Percentiles rank a stretch among this genome's conserved stretches.
Conservation (phyloP, 1,140 invertebrate genomes). For the Drosophila yakuba region DNA sequence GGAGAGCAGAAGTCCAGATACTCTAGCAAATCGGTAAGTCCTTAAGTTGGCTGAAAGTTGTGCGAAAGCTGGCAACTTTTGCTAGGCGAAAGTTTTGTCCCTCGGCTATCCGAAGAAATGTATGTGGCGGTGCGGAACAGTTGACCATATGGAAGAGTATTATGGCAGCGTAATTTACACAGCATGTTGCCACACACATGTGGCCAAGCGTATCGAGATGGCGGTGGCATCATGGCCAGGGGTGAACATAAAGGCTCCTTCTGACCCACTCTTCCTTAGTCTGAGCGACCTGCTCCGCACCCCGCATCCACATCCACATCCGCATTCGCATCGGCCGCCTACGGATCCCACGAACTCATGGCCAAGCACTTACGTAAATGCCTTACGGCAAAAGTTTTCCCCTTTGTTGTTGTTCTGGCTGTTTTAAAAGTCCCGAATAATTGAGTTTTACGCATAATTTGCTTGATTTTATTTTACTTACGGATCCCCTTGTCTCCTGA, state of each 20-base stretch:
- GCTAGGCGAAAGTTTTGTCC: conserved; percentile 8
- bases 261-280: not conserved
- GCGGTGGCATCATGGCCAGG: not conserved
- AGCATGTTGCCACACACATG: conserved; percentile 60
- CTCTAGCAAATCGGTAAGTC: conserved; percentile 33
- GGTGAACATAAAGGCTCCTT: conserved; percentile 17
- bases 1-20: conserved; percentile 39
- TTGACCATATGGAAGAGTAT: conserved; percentile 54
- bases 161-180: conserved; percentile 57
- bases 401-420: conserved; percentile 55
- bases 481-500: conserved; percentile 18
- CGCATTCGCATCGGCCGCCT: conserved; percentile 3
- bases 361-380: conserved; percentile 63
- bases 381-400: conserved; percentile 64
- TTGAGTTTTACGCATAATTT: conserved; percentile 75
- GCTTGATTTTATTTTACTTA: conserved; percentile 72
- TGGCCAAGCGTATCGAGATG: conserved; percentile 48
- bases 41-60: conserved; percentile 30
- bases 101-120: conserved; percentile 26
- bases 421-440: conserved; percentile 69
- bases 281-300: conserved; percentile 20
- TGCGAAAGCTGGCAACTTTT: conserved; percentile 39
- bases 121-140: conserved; percentile 30
- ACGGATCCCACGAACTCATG: conserved; percentile 18
- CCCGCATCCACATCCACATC: conserved; percentile 5